These are phyloP conservation scores for Lindbergichthys nudifrons DNA, from an alignment of 2,797 vertebrate species.

Conservation along the genomic window DNA sequence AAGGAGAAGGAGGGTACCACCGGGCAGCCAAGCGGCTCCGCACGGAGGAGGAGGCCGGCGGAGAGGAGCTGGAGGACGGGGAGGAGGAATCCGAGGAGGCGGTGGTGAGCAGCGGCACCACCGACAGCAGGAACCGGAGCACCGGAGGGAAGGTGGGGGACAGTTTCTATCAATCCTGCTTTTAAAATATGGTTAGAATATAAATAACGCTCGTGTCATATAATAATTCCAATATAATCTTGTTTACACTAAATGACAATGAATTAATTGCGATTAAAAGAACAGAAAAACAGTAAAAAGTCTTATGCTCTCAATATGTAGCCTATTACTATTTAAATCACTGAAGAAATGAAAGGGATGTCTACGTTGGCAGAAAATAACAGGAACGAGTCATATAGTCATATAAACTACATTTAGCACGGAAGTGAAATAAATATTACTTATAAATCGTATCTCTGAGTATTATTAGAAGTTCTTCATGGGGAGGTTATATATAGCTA, in stretches of 20 bases:
- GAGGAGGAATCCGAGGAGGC: slow-evolving; percentile 47
- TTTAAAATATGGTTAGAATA: neutral
- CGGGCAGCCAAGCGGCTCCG: slow-evolving; percentile 55
- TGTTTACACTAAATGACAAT: neutral
- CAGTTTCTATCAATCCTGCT: neutral
- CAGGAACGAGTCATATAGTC: no score
- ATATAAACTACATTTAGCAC: neutral
- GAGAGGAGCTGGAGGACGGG: slow-evolving; percentile 48
- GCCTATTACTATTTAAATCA: no score
- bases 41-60: slow-evolving; percentile 26
- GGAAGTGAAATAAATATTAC: neutral
- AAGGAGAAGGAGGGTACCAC: slow-evolving; percentile 34
- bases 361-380: neutral
- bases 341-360: neutral
- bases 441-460: no score
- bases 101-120: slow-evolving; percentile 13
- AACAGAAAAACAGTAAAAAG: neutral
- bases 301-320: no score
- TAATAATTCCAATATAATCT: neutral
- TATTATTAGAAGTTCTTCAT: no score
- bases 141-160: slow-evolving; percentile 44
- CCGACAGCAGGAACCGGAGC: slow-evolving; percentile 25
- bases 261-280: no score
- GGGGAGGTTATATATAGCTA: no score
- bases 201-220: neutral